Percentiles rank a stretch among this genome's conserved stretches.
phyloP scores from a whole-genome alignment of 2,113 vertebrate species.

The Atractosteus spatula region DNA sequence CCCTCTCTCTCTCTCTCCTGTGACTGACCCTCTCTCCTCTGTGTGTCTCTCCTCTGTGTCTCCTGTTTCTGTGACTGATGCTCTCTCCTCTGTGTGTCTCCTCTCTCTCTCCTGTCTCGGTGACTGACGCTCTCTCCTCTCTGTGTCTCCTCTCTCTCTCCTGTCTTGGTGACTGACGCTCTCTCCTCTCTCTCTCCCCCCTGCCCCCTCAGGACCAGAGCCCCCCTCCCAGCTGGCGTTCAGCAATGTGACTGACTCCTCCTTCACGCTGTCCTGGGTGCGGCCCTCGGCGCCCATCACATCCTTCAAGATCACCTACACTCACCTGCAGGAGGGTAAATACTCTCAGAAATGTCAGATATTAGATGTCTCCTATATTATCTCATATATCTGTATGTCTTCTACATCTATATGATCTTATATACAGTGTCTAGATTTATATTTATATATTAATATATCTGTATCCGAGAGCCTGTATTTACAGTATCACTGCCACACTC shows the following conservation, averaged over 20 bases:
- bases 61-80: background rate
- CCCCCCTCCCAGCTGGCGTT: constrained; percentile 57
- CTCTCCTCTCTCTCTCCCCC: constrained; percentile 1
- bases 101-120: background rate
- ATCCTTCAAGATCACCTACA: constrained; percentile 66
- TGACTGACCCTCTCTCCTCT: background rate
- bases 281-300: constrained; percentile 48
- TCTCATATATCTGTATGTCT: too few relatives aligned
- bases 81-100: background rate
- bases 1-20: background rate
- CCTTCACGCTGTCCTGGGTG: constrained; percentile 61
- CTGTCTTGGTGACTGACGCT: background rate
- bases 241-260: constrained; percentile 53
- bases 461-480: background rate
- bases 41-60: background rate
- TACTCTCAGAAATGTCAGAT: too few relatives aligned
- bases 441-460: background rate
- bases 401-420: background rate
- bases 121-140: background rate
- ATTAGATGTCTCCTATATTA: too few relatives aligned
- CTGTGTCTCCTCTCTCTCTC: background rate
- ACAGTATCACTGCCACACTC: background rate
- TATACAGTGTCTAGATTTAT: too few relatives aligned
- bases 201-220: constrained; percentile 50
- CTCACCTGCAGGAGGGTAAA: constrained; percentile 54